Percentiles rank a stretch among this genome's conserved stretches.
Evolutionary conservation across 2,888 invertebrate genomes (phyloP).

Genomic region (Amblyteles armatorius): DNA sequence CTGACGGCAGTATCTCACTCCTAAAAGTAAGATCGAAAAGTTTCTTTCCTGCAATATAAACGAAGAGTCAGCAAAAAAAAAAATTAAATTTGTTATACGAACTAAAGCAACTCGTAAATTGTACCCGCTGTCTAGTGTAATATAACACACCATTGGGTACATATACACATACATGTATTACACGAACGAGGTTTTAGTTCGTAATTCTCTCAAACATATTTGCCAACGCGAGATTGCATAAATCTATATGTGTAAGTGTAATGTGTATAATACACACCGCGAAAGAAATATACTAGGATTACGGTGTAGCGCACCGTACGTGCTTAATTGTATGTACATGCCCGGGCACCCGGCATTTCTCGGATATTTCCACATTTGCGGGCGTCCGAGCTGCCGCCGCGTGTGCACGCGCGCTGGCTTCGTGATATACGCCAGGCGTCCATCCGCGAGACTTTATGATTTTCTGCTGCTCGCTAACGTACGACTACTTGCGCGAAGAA

Average conservation of each 20-base stretch:
- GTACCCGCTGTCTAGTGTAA: slow-evolving; percentile 43
- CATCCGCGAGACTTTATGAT: slow-evolving; percentile 40
- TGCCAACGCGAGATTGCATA: slow-evolving; percentile 56
- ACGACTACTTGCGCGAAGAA: slow-evolving; percentile 6
- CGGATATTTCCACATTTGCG: slow-evolving; percentile 61
- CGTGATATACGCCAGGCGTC: slow-evolving; percentile 6
- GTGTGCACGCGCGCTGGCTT: slow-evolving; percentile 1
- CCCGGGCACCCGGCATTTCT: slow-evolving; percentile 53
- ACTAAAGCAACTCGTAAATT: slow-evolving; percentile 41
- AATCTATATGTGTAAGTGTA: slow-evolving; percentile 28
- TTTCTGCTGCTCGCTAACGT: slow-evolving; percentile 22
- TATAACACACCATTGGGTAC: slow-evolving; percentile 21
- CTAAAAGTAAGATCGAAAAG: neutral
- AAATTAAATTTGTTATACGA: slow-evolving; percentile 31
- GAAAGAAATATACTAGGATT: slow-evolving; percentile 18
- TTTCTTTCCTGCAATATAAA: neutral
- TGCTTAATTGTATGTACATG: slow-evolving; percentile 62
- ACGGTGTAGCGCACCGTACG: slow-evolving; percentile 49
- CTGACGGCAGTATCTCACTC: neutral
- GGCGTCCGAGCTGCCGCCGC: slow-evolving; percentile 20
- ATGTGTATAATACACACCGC: slow-evolving; percentile 8
- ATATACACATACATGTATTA: slow-evolving; percentile 20
- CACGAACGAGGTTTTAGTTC: slow-evolving; percentile 37
- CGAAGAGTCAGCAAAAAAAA: neutral
- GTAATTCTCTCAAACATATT: slow-evolving; percentile 60